These are phyloP conservation scores for Labeo calbasu DNA, from an alignment of 2,797 vertebrate genomes.

Conservation along the genomic window DNA sequence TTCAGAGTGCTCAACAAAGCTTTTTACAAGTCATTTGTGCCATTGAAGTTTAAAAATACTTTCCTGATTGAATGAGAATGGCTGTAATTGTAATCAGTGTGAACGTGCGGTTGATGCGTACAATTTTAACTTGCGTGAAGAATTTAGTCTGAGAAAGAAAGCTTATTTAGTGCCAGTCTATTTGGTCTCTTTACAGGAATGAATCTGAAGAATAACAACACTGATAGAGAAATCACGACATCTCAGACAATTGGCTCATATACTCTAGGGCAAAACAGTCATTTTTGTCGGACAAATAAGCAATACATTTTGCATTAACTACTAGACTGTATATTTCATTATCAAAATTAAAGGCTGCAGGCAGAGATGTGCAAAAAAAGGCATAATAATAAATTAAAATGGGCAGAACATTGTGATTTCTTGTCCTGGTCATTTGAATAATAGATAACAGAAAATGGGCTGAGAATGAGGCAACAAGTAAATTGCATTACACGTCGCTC, in stretches of 20 bases:
- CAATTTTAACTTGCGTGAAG: not conserved
- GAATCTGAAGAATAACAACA: not conserved
- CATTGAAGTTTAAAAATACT: conserved; percentile 2
- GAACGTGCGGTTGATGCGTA: not conserved
- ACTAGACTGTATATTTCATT: conserved; percentile 44
- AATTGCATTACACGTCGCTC: conserved; percentile 41
- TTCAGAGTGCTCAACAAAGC: not conserved
- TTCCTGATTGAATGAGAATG: not conserved
- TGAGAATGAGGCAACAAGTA: conserved; percentile 35
- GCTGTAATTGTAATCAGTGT: not conserved
- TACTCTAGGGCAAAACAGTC: not conserved
- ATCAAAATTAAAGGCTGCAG: conserved; percentile 19
- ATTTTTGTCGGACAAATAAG: conserved; percentile 25
- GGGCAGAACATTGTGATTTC: conserved; percentile 43
- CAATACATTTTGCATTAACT: conserved; percentile 39
- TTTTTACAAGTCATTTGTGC: not conserved
- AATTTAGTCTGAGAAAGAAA: not conserved
- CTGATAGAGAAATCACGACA: not conserved
- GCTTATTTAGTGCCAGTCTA: not conserved
- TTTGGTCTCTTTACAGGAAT: not conserved
- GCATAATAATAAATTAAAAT: conserved; percentile 35
- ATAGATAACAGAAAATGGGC: conserved; percentile 51
- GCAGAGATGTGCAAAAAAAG: conserved; percentile 12
- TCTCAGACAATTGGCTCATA: not conserved
- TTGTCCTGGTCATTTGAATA: conserved; percentile 54